Percentiles rank a stretch among this genome's conserved stretches.
phyloP scores from a whole-genome alignment of 92 coral and sea anemone species.

The Paragorgia papillata region DNA sequence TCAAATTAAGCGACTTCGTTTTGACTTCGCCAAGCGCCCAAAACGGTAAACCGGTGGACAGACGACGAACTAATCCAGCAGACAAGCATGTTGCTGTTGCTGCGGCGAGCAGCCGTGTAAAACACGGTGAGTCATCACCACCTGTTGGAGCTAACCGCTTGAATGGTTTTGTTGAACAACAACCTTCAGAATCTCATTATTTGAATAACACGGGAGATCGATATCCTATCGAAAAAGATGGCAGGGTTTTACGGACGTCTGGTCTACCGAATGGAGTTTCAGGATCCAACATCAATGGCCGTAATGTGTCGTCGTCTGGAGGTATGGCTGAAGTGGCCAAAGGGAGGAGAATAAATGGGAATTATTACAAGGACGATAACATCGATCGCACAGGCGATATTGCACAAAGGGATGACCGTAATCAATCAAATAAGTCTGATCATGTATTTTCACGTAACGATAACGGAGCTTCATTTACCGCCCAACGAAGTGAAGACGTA shows the following conservation, averaged over 20 bases:
- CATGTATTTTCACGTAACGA: background rate
- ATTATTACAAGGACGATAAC: background rate
- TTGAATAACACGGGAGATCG: conserved; percentile 27
- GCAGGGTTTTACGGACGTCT: conserved; percentile 2
- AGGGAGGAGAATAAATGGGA: background rate
- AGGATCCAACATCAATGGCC: background rate
- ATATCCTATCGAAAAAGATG: conserved; percentile 8
- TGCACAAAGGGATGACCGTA: conserved; percentile 11
- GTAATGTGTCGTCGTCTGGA: conserved; percentile 7
- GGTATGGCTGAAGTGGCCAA: background rate
- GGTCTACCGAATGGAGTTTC: conserved; percentile 8
- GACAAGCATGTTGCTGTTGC: background rate
- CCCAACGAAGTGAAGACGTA: background rate
- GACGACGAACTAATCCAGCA: conserved; percentile 6
- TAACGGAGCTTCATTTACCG: background rate
- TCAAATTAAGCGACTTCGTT: conserved; percentile 37
- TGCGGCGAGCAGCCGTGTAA: background rate
- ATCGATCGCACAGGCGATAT: no score
- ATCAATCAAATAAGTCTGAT: background rate
- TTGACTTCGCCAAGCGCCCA: conserved; percentile 8
- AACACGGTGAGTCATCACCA: conserved; percentile 8
- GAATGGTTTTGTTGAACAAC: background rate
- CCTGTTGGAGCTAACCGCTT: conserved; percentile 28
- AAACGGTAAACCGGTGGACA: conserved; percentile 8
- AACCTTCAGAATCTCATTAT: conserved; percentile 3